A percentile compares a stretch with the other conserved stretches of the same genome.
Evolutionary conservation across 2,888 invertebrate species (phyloP).

Genomic region (Lysandra bellargus): DNA sequence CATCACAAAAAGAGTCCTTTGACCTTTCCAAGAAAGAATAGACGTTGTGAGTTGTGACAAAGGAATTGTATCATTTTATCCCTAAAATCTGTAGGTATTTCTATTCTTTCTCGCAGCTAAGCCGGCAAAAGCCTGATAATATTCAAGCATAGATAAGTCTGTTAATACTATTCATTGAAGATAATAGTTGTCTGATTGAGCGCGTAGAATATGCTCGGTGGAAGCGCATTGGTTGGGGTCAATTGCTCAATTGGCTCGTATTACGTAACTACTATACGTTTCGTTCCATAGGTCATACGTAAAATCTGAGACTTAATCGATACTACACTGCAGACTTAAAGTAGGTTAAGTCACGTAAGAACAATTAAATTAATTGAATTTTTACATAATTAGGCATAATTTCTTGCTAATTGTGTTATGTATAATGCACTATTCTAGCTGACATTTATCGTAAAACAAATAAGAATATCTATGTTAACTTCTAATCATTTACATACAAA

Average conservation of each 20-base stretch:
- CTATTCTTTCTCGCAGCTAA: not conserved
- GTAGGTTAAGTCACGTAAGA: not conserved
- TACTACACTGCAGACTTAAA: not conserved
- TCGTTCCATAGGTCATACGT: not conserved
- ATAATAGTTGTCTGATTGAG: constrained; percentile 24
- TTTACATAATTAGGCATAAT: not conserved
- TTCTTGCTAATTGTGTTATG: too few species aligned
- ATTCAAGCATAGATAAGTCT: constrained; percentile 10
- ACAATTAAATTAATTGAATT: not conserved
- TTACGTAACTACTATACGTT: constrained; percentile 3
- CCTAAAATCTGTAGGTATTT: not conserved
- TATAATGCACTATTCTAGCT: too few species aligned
- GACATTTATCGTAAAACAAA: too few species aligned
- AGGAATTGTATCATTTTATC: too few species aligned
- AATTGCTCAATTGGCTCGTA: constrained; percentile 31
- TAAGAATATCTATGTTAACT: too few species aligned
- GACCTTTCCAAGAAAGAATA: not conserved
- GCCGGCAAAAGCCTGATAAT: not conserved
- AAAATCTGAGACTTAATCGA: not conserved
- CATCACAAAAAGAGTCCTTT: too few species aligned
- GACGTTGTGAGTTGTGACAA: not conserved
- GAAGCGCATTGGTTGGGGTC: constrained; percentile 29
- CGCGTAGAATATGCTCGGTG: constrained; percentile 23
- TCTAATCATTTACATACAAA: not conserved
- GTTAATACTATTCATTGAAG: constrained; percentile 24